Conservation (phyloP, 1,140 invertebrate genomes). For the Forficula auricularia region DNA sequence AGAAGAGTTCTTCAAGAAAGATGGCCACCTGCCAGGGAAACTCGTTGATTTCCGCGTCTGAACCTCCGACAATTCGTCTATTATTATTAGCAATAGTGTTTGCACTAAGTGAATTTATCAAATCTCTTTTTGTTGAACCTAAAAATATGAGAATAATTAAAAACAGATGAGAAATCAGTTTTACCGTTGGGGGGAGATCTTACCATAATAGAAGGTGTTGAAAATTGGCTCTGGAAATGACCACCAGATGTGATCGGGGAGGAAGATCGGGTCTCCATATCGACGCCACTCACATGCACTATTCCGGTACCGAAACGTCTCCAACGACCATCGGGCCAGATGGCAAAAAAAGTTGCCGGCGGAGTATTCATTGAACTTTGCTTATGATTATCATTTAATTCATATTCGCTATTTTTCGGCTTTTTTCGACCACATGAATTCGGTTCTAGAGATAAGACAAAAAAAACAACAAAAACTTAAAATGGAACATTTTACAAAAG, state of each 20-base stretch:
- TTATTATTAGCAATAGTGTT: constrained; percentile 6
- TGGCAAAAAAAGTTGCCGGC: neutral
- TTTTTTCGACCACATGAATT: constrained; percentile 4
- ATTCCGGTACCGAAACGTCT: neutral
- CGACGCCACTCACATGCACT: neutral
- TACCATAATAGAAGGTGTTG: constrained; percentile 20
- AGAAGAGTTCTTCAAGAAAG: constrained; percentile 26
- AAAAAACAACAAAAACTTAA: neutral
- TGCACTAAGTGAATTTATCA: neutral
- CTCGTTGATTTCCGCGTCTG: constrained; percentile 21
- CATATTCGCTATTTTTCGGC: neutral
- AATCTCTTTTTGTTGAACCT: neutral
- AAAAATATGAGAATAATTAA: neutral
- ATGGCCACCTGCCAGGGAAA: constrained; percentile 28
- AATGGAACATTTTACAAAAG: neutral
- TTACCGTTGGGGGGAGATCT: neutral
- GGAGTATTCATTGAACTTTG: neutral
- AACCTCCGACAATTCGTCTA: constrained; percentile 21
- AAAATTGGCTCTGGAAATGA: constrained; percentile 20
- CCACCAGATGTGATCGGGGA: constrained; percentile 16
- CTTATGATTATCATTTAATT: too few species aligned
- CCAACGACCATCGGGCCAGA: constrained; percentile 1
- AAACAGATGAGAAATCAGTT: too few species aligned
- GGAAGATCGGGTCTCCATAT: too few species aligned
- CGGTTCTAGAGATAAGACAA: constrained; percentile 1